A percentile compares a stretch with the other conserved stretches of the same genome.
Conservation (phyloP, 2,888 invertebrate genomes). For the Podotricha telesiphe region DNA sequence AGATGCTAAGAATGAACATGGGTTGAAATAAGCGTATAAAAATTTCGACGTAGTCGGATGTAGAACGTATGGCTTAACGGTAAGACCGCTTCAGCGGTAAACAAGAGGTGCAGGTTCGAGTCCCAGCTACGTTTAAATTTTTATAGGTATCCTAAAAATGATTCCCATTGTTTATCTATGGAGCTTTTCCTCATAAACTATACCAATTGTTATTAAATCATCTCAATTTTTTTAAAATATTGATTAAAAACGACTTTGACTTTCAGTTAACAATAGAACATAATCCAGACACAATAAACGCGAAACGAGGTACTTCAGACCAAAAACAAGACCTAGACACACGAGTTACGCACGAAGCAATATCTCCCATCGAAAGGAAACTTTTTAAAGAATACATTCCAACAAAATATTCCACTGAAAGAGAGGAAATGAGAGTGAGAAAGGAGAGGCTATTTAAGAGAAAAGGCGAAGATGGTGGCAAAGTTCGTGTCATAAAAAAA, state of each 20-base stretch:
- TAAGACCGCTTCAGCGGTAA: too few relatives aligned
- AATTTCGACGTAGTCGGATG: too few relatives aligned
- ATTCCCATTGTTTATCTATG: too few relatives aligned
- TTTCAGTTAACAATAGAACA: constrained; percentile 93
- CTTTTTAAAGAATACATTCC: constrained; percentile 50
- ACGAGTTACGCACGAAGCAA: constrained; percentile 55
- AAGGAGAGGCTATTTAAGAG: constrained; percentile 76
- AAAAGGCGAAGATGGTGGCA: constrained; percentile 70
- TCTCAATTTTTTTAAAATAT: too few relatives aligned
- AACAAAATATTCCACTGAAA: constrained; percentile 62
- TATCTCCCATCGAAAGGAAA: constrained; percentile 84
- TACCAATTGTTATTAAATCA: too few relatives aligned
- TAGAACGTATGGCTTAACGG: too few relatives aligned
- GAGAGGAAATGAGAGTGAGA: constrained; percentile 77
- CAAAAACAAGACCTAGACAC: constrained; percentile 49
- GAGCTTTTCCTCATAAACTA: too few relatives aligned
- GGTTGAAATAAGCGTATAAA: too few relatives aligned
- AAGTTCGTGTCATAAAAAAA: constrained; percentile 62
- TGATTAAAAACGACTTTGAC: not conserved
- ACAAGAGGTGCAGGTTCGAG: too few relatives aligned
- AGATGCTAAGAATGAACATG: too few relatives aligned
- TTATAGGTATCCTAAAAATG: too few relatives aligned
- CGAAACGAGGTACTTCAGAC: constrained; percentile 45
- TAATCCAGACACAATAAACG: constrained; percentile 87
- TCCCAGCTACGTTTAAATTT: too few relatives aligned